A percentile compares a stretch with the other conserved stretches of the same genome.
Evolutionary conservation across 2,113 vertebrate genomes (phyloP).

Genomic region (Pygathrix nemaeus): DNA sequence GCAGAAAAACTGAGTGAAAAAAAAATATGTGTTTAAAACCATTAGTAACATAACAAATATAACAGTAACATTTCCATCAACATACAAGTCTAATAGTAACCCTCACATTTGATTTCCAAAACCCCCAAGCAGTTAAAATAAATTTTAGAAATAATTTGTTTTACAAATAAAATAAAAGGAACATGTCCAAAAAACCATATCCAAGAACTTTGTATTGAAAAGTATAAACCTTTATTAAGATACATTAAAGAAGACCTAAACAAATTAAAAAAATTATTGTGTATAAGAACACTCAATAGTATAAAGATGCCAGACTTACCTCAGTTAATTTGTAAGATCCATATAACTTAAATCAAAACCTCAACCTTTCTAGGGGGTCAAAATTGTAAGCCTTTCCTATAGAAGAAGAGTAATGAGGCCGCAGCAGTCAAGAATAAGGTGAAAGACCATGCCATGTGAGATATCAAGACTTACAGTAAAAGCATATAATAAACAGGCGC

Average conservation of each 20-base stretch:
- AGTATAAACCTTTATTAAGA: neutral
- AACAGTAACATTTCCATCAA: too few relatives aligned
- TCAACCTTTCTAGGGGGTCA: neutral
- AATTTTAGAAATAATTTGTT: neutral
- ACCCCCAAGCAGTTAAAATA: neutral
- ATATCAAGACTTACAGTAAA: neutral
- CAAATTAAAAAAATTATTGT: neutral
- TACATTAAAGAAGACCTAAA: neutral
- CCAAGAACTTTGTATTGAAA: neutral
- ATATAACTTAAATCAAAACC: neutral
- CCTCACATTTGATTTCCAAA: neutral
- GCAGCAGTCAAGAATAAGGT: neutral
- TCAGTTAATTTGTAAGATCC: neutral
- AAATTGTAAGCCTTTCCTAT: neutral
- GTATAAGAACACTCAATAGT: neutral
- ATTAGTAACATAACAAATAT: too few relatives aligned
- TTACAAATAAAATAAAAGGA: neutral
- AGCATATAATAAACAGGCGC: too few relatives aligned
- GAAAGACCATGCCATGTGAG: neutral
- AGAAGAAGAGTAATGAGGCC: neutral
- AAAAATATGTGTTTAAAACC: neutral
- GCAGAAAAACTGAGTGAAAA: neutral
- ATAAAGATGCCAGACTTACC: neutral
- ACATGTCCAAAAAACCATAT: neutral
- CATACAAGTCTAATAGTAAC: too few relatives aligned